Evolutionary conservation across 2,113 vertebrate genomes (phyloP), one percentile per base, ranked within the genome.

Genomic region (Scophthalmus maximus): DNA sequence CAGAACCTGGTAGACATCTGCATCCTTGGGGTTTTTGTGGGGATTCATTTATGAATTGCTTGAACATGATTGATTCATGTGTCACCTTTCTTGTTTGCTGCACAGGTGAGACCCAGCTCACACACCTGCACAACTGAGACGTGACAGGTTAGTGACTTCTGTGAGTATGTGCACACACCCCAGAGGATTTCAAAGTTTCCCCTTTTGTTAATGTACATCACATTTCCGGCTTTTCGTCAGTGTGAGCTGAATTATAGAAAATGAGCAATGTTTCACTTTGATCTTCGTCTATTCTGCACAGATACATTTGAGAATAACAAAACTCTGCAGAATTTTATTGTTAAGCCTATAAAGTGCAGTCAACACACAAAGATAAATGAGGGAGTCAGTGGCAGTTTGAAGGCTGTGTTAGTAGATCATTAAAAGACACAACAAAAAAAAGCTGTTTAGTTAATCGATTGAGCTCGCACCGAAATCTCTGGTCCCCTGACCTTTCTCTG

Each of bases 11-110:
- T 38, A 69, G 44, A 38, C 57, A 62, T 83, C 78, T 86, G 73
- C 67, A 70, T 67, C 58, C 23, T 66, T 40, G 14, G 53, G 44
- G 29, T 76, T 78, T 55, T 78, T 55, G 53, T 64, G 73, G 57
- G 30, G 51, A 84, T 88, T 47, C 50, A 83, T 87, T n/a, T 63
- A 88, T 83, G 87, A 79, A 91, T 80, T 71, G 66, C 73, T 71
- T 52, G 59, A 70, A 61, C 84, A 38, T 93, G 56, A 90, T 92
- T 89, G 74, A 93, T 93, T 91, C 44, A 92, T 80, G 78, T 25
- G 26, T 49, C 36, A 51, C 69, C 59, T 53, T 79, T 57, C 66
- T 73, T 79, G 81, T 80, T 64, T 83, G 52, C 30, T 65, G 68
- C 55, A 73, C 80, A 79, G 68, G 75, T 85, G 78, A 52, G 49